phyloP scores from a whole-genome alignment of 2,113 vertebrate species.

The Alligator mississippiensis region DNA sequence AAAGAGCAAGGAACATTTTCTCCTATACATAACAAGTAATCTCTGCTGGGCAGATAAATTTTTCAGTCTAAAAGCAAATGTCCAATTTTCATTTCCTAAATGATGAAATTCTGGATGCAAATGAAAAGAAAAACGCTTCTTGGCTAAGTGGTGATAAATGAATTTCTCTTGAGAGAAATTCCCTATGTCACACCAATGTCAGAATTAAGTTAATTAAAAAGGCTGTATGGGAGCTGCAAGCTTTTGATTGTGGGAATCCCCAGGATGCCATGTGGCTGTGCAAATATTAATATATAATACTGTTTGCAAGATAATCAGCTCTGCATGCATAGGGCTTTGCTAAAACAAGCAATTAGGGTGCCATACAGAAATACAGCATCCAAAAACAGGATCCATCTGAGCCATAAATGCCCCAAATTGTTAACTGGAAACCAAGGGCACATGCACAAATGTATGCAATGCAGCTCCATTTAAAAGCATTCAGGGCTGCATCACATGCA shows the following conservation, averaged over 20 bases:
- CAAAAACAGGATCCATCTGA: fast-evolving
- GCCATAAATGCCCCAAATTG: background rate
- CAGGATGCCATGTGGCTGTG: constrained; percentile 19
- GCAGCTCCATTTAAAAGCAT: fast-evolving
- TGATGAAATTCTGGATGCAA: background rate
- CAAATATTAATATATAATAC: constrained; percentile 51
- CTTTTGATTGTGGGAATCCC: constrained; percentile 48
- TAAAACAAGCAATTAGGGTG: background rate
- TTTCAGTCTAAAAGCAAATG: fast-evolving
- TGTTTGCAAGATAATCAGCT: constrained; percentile 39
- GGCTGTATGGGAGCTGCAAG: constrained; percentile 10
- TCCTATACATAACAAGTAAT: fast-evolving
- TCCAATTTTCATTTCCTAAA: background rate
- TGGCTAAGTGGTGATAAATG: constrained; percentile 64
- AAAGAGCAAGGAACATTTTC: background rate
- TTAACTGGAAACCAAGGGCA: background rate
- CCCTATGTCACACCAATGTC: constrained; percentile 44
- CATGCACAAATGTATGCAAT: too few relatives aligned
- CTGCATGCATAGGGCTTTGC: background rate
- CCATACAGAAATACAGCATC: background rate
- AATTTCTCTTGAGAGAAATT: constrained; percentile 47
- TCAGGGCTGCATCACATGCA: background rate
- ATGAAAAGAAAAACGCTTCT: constrained; percentile 25
- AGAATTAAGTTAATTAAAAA: constrained; percentile 77
- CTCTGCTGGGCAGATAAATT: background rate